phyloP scores from a whole-genome alignment of 2,797 vertebrate genomes.

The Eulemur albifrons region DNA sequence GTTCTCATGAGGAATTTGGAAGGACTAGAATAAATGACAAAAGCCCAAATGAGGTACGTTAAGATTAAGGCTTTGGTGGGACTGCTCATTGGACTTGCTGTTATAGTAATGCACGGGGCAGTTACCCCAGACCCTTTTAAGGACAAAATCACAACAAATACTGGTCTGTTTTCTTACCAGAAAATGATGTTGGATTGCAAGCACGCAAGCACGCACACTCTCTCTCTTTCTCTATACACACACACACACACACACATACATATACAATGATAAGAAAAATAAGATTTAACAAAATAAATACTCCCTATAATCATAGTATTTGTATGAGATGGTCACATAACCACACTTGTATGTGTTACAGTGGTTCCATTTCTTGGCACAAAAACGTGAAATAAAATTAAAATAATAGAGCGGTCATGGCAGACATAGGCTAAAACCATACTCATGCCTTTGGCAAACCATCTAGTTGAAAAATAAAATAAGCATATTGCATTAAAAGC shows the following conservation, averaged over 20 bases:
- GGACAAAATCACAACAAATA: not conserved
- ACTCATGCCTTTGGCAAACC: constrained; percentile 1
- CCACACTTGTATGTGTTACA: not conserved
- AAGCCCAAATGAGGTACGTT: not conserved
- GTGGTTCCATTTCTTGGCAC: not conserved
- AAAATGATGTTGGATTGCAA: not conserved
- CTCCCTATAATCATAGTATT: not conserved
- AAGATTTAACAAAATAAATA: not conserved
- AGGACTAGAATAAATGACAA: not conserved
- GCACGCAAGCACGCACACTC: too few species aligned
- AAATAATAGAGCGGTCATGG: not conserved
- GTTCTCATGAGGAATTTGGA: not conserved
- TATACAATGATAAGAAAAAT: not conserved
- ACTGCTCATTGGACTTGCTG: not conserved
- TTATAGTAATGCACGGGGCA: not conserved
- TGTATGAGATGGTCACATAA: not conserved
- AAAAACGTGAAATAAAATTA: constrained; percentile 36
- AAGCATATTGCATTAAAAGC: not conserved
- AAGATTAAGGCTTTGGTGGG: not conserved
- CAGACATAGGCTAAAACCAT: not conserved
- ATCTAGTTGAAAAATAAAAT: constrained; percentile 44
- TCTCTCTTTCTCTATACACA: too few species aligned
- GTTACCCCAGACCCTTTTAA: not conserved
- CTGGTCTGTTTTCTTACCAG: not conserved
- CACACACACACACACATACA: not conserved